Conservation (phyloP, 2,113 vertebrate genomes). For the Sander lucioperca region DNA sequence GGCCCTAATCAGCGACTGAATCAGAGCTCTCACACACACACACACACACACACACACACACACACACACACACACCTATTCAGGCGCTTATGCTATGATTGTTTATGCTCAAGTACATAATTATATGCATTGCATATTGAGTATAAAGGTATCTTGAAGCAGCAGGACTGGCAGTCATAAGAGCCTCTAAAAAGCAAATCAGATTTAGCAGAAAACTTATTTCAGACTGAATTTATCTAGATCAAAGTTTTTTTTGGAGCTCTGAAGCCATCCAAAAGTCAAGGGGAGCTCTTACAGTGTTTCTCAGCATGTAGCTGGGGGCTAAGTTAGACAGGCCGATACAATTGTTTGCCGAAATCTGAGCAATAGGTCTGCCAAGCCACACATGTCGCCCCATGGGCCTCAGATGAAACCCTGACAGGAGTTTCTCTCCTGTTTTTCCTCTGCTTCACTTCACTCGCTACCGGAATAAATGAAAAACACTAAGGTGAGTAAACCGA, state of each 20-base stretch:
- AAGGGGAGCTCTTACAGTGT: constrained; percentile 6
- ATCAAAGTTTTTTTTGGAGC: constrained; percentile 30
- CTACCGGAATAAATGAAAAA: constrained; percentile 22
- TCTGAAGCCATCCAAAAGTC: constrained; percentile 34
- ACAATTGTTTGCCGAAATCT: constrained; percentile 34
- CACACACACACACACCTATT: constrained; percentile 9
- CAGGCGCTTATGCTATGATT: not conserved
- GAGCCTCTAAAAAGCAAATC: constrained; percentile 25
- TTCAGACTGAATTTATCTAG: constrained; percentile 28
- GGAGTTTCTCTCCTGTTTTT: constrained; percentile 19
- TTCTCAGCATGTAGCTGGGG: constrained; percentile 19
- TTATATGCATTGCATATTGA: not conserved
- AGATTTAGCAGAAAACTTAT: constrained; percentile 1
- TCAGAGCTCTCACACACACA: constrained; percentile 48
- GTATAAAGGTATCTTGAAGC: not conserved
- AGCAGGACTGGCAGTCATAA: not conserved
- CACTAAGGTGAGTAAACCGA: not conserved
- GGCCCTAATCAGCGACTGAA: constrained; percentile 58
- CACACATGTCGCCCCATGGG: constrained; percentile 31
- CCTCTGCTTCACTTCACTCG: constrained; percentile 6
- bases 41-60: constrained; percentile 31
- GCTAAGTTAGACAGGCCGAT: constrained; percentile 31
- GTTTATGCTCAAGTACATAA: not conserved
- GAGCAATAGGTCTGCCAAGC: constrained; percentile 38
- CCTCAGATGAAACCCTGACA: constrained; percentile 24